Evolutionary conservation across 2,888 invertebrate species (phyloP), one percentile per base, ranked within the genome.

Genomic region (Sarcophaga subvicina): DNA sequence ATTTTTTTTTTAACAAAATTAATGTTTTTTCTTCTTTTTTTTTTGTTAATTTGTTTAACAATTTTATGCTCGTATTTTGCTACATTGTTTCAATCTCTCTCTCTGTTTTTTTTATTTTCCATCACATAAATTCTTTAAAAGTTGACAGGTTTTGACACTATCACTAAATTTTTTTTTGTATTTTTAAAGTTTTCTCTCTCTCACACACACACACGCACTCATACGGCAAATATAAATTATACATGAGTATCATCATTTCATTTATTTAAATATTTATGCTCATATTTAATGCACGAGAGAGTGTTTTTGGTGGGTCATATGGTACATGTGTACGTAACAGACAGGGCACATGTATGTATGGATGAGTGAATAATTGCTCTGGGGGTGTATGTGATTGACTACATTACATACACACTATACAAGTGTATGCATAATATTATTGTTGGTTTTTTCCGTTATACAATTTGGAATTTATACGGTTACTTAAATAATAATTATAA

Each of bases 91-190:
- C 10, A 37, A 37, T 37, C 8, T 10, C 10, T 10, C 37, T 37
- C 2, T 37, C 8, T 8, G 6, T 6, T 2, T 8, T 37, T 60
- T 17, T 14, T 54, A 45, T 69, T 64, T 63, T 62, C 76, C 54
- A 17, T 22, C 80, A 54, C 70, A 86, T 83, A 86, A 70, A 87
- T 82, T 70, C 62, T 84, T 75, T 62, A 67, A 75, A 59, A 67
- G 83, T 54, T 84, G 87, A 81, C 84, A 87, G 87, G 71, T 84
- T 87, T 79, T 79, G 81, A 81, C 75, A 79, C 59, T 83, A 81
- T 84, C 81, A 78, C 37, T 22, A 81, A 72, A 63, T 69, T 79
- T 71, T 64, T 72, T 63, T 69, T 47, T 12, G 0, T 63, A 37
- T 75, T 45, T 64, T 22, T 37, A 83, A 69, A 22, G 22, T 76